Base-by-base conservation (phyloP, 2,113 vertebrate species). In the Mionectes macconnelli region DNA sequence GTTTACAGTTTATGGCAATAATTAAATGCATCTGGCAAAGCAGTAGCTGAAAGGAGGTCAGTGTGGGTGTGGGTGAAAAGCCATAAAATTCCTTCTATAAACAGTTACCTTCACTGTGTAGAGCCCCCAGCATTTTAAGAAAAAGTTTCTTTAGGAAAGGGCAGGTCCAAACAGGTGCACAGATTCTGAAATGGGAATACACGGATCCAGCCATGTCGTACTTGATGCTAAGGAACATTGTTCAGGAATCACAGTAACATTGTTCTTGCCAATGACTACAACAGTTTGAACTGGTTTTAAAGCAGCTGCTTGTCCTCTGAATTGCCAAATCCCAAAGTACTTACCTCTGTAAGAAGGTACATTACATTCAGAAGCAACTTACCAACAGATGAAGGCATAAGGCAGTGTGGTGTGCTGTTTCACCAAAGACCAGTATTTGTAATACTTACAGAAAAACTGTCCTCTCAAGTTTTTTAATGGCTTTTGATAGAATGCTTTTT, bases 11-110 rank as follows among this genome's bases (percentile, higher is more conserved):
- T 97, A 96, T 85, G 84, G 97, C 91, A 94, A 86, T 98, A 97
- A 98, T 98, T 97, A 98, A 97, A 96, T 84, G 92, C 97, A 98
- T 97, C 97, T 98, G 97, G 94, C 88, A 96, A 84, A 88, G 94
- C 79, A 95, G 77, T 79, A 83, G 64, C 91, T 79, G 85, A 72
- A 92, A 84, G 62, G 72, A 79, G 68, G 74, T 94, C 5, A 66
- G 82, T 88, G 60, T 87, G 86, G 90, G 87, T 84, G 87, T 95
- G 79, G 73, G 8, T 50, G 89, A 84, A 88, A 94, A 94, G 69
- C 78, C 73, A 87, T 93, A 95, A 81, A 87, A 83, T 90, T 80
- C 88, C 70, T 93, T 93, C 89, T 94, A 72, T 93, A 97, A 97
- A 94, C 94, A 84, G 85, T 88, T 93, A 94, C 94, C 96, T 89